phyloP scores from a whole-genome alignment of 1,140 invertebrate genomes.

The Drosophila santomea region DNA sequence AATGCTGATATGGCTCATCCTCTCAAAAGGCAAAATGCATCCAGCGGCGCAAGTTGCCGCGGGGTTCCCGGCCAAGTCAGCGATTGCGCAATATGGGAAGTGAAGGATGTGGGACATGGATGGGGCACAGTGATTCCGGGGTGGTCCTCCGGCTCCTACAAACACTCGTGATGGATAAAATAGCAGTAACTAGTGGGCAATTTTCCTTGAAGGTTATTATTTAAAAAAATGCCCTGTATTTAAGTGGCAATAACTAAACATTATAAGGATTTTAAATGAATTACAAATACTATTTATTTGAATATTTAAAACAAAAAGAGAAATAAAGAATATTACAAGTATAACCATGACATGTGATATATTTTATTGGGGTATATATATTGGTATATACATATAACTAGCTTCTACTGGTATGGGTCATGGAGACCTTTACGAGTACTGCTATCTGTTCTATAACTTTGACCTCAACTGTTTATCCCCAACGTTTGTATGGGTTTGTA shows the following conservation, averaged over 20 bases:
- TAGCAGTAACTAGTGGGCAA: background rate
- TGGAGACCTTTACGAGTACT: too few species aligned
- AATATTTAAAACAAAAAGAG: background rate
- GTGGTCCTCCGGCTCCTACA: background rate
- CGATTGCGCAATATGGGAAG: constrained; percentile 68
- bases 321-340: background rate
- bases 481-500: constrained; percentile 10
- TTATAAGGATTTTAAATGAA: too few species aligned
- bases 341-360: background rate
- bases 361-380: too few species aligned
- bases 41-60: constrained; percentile 34
- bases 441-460: background rate
- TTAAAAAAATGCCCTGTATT: too few species aligned
- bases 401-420: too few species aligned
- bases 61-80: constrained; percentile 23
- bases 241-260: too few species aligned
- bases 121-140: constrained; percentile 4
- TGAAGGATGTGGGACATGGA: constrained; percentile 47
- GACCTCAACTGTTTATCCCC: constrained; percentile 5
- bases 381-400: too few species aligned
- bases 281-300: too few species aligned
- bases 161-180: constrained; percentile 3
- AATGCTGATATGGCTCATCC: constrained; percentile 79
- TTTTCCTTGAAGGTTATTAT: background rate
- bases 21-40: constrained; percentile 69